phyloP scores from a whole-genome alignment of 2,113 vertebrate species.

The Scartelaos histophorus region DNA sequence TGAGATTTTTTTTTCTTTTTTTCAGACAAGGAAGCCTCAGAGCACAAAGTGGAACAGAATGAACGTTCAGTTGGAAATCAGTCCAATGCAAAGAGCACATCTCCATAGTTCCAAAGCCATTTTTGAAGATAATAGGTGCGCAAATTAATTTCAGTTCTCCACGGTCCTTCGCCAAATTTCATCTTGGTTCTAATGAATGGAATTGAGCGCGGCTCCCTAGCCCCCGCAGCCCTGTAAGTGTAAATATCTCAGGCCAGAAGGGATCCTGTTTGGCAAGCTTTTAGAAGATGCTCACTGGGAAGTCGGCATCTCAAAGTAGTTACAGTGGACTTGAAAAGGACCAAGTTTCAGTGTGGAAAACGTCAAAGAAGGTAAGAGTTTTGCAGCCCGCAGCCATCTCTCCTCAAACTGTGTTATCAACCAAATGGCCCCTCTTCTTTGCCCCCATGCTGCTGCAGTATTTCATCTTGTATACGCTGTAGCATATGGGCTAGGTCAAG shows the following conservation, averaged over 20 bases:
- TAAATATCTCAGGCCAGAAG: constrained; percentile 40
- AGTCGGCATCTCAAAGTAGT: constrained; percentile 32
- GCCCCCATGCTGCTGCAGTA: constrained; percentile 1
- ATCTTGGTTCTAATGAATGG: constrained; percentile 33
- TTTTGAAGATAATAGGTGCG: constrained; percentile 56
- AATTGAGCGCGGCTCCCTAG: constrained; percentile 28
- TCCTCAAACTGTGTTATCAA: constrained; percentile 15
- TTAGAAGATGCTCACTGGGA: constrained; percentile 36
- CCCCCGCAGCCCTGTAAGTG: constrained; percentile 22
- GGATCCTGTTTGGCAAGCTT: constrained; percentile 33
- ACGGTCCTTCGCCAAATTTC: constrained; percentile 21
- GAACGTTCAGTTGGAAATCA: constrained; percentile 65
- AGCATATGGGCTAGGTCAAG: not conserved
- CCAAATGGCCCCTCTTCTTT: not conserved
- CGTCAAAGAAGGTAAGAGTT: constrained; percentile 36
- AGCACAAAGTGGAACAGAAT: constrained; percentile 64
- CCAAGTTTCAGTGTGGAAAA: constrained; percentile 28
- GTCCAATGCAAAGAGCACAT: constrained; percentile 51
- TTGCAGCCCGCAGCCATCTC: constrained; percentile 4
- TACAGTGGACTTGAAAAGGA: constrained; percentile 25
- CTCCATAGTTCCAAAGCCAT: constrained; percentile 46
- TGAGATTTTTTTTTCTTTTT: constrained; percentile 67
- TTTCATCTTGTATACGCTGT: not conserved
- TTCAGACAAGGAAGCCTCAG: constrained; percentile 52
- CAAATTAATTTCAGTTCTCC: constrained; percentile 42